phyloP scores from a whole-genome alignment of 2,113 vertebrate species.

The Irena cyanogastra region DNA sequence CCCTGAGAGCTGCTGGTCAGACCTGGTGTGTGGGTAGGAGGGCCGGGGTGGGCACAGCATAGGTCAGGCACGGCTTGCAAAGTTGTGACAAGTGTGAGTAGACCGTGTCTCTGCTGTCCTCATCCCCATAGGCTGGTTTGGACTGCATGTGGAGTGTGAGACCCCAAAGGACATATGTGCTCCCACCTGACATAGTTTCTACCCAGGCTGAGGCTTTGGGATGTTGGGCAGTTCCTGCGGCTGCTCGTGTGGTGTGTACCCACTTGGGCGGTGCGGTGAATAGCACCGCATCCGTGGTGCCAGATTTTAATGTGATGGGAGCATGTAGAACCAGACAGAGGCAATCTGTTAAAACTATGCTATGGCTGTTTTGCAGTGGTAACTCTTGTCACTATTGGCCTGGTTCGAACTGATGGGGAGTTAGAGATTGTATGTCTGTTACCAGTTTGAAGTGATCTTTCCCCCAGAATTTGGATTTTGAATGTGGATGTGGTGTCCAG shows the following conservation, averaged over 20 bases:
- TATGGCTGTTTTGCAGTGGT: neutral
- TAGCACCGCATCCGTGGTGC: rapidly evolving
- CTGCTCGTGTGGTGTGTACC: rapidly evolving
- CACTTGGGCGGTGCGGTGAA: neutral
- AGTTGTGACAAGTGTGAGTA: neutral
- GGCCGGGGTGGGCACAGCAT: neutral
- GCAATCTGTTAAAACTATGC: neutral
- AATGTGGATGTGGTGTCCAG: neutral
- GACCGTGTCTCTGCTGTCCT: neutral
- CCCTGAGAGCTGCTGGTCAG: rapidly evolving
- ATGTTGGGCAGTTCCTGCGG: neutral
- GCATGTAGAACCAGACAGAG: neutral
- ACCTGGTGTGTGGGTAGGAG: neutral
- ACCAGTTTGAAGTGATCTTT: neutral
- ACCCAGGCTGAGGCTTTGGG: neutral
- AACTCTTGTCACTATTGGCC: neutral
- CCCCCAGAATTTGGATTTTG: neutral
- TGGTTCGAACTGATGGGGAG: neutral
- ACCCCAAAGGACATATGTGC: neutral
- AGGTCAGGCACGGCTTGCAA: neutral
- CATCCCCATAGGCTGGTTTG: neutral
- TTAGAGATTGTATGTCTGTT: neutral
- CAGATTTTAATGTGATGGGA: neutral
- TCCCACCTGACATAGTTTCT: neutral
- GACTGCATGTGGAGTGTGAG: neutral